These are phyloP conservation scores for Paraplagusia blochii DNA, from an alignment of 2,113 vertebrate genomes.

Conservation along the genomic window DNA sequence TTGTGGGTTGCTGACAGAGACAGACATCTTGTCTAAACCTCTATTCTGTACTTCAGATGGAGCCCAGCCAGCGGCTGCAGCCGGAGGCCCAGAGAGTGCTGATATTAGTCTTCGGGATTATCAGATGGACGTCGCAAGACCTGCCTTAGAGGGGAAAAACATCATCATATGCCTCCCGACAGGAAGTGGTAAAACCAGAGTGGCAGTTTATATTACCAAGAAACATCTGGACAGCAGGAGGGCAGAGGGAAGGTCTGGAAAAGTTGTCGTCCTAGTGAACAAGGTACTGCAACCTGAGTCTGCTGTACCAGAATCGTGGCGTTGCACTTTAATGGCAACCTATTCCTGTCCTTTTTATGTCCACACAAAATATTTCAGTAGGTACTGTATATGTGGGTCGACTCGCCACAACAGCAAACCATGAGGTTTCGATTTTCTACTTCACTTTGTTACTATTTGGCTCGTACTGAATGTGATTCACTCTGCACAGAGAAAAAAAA, in stretches of 20 bases:
- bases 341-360: conserved; percentile 19
- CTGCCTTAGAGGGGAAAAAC: conserved; percentile 89
- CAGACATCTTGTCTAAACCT: conserved; percentile 23
- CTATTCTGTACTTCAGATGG: conserved; percentile 51
- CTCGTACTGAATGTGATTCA: neutral
- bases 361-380: conserved; percentile 39
- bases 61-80: conserved; percentile 37
- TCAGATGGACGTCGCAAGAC: conserved; percentile 88
- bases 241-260: conserved; percentile 69
- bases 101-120: conserved; percentile 86
- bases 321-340: conserved; percentile 29
- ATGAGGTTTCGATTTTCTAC: conserved; percentile 27
- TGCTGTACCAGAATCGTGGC: conserved; percentile 6
- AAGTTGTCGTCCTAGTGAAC: conserved; percentile 93
- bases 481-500: conserved; percentile 8
- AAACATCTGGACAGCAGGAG: conserved; percentile 85
- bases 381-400: conserved; percentile 44
- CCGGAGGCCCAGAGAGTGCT: conserved; percentile 64
- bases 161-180: conserved; percentile 94
- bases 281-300: conserved; percentile 77
- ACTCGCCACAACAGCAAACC: conserved; percentile 42
- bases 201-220: conserved; percentile 90
- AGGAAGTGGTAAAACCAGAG: conserved; percentile 95
- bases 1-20: conserved; percentile 42
- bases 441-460: conserved; percentile 38